Evolutionary conservation across 2,888 invertebrate species (phyloP).

Genomic region (Calameuta pallipes): DNA sequence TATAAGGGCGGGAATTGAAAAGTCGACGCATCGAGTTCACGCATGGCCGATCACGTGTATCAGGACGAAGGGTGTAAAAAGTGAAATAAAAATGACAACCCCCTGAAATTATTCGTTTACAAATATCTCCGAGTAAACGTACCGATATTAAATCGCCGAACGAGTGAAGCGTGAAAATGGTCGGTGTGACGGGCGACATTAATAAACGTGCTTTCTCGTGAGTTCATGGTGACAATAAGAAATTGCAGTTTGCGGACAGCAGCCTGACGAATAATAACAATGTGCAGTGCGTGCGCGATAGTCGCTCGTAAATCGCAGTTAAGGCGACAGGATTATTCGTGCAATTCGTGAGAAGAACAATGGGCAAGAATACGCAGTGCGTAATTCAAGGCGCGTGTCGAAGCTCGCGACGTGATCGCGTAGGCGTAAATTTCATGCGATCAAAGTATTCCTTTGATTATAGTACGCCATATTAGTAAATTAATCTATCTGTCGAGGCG

Average conservation of each 20-base stretch:
- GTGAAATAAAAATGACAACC: neutral
- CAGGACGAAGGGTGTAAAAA: neutral
- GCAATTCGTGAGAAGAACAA: neutral
- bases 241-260: constrained; percentile 29
- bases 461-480: neutral
- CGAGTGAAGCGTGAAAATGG: neutral
- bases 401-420: neutral
- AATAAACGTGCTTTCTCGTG: neutral
- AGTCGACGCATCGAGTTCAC: neutral
- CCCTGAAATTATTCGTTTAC: neutral
- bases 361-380: neutral
- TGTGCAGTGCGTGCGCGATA: constrained; percentile 10
- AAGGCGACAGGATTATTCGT: neutral
- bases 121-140: neutral
- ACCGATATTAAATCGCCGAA: neutral
- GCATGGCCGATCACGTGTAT: neutral
- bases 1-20: neutral
- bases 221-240: constrained; percentile 26
- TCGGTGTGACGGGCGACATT: neutral
- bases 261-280: constrained; percentile 34
- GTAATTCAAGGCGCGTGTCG: neutral
- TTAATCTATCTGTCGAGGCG: neutral
- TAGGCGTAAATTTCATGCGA: neutral
- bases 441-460: neutral
- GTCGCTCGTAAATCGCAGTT: neutral